Conservation (phyloP, 37 sponge, comb jelly and placozoan genomes). For the Theonella swinhoei region DNA sequence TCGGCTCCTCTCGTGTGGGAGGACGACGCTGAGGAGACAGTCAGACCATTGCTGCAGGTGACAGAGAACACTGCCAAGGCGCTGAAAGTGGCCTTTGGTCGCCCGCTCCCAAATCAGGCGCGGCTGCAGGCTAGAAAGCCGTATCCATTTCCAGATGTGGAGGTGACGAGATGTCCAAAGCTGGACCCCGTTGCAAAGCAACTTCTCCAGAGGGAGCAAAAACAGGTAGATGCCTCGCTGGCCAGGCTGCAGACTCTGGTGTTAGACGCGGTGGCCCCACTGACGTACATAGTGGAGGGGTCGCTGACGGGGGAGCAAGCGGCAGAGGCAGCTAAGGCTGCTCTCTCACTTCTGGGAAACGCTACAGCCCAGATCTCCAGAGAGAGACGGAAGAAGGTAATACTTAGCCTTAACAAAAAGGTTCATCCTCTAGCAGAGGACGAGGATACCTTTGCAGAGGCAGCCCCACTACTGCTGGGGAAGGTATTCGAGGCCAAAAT, state of each 20-base stretch:
- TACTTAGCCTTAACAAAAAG: background rate
- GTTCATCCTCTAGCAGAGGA: conserved; percentile 1
- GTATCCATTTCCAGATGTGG: too few species aligned
- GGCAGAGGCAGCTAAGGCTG: conserved; percentile 1
- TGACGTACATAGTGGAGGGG: background rate
- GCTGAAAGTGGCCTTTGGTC: too few species aligned
- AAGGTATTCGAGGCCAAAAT: background rate
- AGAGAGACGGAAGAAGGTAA: background rate
- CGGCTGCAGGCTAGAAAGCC: too few species aligned
- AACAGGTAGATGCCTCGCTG: background rate
- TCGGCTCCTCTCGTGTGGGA: too few species aligned
- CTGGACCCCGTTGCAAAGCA: background rate
- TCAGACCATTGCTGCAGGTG: background rate
- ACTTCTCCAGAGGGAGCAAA: background rate
- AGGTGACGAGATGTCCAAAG: background rate
- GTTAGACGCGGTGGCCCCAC: conserved; percentile 16
- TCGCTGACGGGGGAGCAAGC: background rate
- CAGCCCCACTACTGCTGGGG: conserved; percentile 3
- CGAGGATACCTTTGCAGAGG: background rate
- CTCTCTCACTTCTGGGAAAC: conserved; percentile 4
- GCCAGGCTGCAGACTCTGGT: conserved; percentile 1
- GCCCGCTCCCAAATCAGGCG: too few species aligned
- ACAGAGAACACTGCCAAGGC: too few species aligned
- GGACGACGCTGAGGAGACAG: too few species aligned
- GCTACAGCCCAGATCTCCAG: background rate